A percentile compares a stretch with the other conserved stretches of the same genome.
Evolutionary conservation across 53 echinoderm and acorn worm genomes (phyloP).

Genomic region (Zoroaster sp.): DNA sequence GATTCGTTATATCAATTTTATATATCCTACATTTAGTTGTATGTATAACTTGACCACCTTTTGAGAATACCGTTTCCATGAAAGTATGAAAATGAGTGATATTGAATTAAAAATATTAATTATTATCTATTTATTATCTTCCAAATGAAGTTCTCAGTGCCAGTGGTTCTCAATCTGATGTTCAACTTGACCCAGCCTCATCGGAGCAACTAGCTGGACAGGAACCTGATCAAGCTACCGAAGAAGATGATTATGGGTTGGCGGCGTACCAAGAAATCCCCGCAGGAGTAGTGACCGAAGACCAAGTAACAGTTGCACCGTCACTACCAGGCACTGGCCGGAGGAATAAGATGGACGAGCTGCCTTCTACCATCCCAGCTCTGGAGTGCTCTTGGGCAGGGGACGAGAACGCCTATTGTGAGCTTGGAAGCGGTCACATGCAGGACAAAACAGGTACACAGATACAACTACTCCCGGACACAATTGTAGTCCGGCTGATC

Average conservation of each 20-base stretch:
- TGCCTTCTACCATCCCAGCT: not conserved
- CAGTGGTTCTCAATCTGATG: not conserved
- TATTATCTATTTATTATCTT: no score
- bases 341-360: not conserved
- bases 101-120: no score
- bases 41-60: no score
- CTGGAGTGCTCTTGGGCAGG: not conserved
- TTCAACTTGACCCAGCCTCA: not conserved
- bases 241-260: not conserved
- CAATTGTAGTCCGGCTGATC: no score
- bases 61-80: no score
- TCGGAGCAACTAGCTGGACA: not conserved
- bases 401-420: constrained; percentile 11
- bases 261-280: not conserved
- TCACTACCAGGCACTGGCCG: not conserved
- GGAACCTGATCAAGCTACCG: not conserved
- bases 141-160: not conserved
- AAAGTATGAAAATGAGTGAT: no score
- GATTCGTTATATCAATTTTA: no score
- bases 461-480: no score
- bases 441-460: not conserved
- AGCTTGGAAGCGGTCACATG: not conserved
- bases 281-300: not conserved
- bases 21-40: no score
- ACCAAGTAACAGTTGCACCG: not conserved